These are phyloP conservation scores for Zalophus californianus DNA, from an alignment of 2,797 vertebrate species.

Conservation along the genomic window DNA sequence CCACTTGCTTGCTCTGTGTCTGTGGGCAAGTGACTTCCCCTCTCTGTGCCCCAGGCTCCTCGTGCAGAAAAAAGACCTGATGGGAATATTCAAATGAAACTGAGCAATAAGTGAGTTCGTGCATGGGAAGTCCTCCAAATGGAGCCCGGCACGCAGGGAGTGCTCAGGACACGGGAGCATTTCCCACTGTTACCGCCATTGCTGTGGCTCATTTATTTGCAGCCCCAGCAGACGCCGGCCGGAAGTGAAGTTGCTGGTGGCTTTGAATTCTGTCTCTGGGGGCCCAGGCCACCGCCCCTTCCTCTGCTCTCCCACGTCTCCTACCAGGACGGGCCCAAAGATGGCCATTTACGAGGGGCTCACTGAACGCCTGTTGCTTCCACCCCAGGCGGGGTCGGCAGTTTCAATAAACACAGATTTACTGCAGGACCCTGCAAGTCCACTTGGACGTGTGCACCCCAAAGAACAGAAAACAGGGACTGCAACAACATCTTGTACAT, in stretches of 20 bases:
- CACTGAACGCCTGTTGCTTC: background rate
- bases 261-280: rapidly evolving
- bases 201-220: rapidly evolving
- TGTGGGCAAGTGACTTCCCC: too few species aligned
- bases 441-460: rapidly evolving
- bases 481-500: rapidly evolving
- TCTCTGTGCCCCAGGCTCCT: background rate
- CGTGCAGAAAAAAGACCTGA: background rate
- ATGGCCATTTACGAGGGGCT: background rate
- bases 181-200: rapidly evolving
- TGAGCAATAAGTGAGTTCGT: rapidly evolving
- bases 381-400: background rate
- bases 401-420: too few species aligned
- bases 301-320: too few species aligned
- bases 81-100: too few species aligned
- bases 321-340: background rate
- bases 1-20: rapidly evolving
- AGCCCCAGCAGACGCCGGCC: rapidly evolving
- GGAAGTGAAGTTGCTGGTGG: rapidly evolving
- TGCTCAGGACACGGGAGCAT: rapidly evolving
- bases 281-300: background rate
- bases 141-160: background rate
- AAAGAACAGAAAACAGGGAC: background rate
- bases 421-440: rapidly evolving
- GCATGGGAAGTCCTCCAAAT: rapidly evolving